Evolutionary conservation across 1,140 invertebrate genomes (phyloP).

Genomic region (Zaprionus nigranus): DNA sequence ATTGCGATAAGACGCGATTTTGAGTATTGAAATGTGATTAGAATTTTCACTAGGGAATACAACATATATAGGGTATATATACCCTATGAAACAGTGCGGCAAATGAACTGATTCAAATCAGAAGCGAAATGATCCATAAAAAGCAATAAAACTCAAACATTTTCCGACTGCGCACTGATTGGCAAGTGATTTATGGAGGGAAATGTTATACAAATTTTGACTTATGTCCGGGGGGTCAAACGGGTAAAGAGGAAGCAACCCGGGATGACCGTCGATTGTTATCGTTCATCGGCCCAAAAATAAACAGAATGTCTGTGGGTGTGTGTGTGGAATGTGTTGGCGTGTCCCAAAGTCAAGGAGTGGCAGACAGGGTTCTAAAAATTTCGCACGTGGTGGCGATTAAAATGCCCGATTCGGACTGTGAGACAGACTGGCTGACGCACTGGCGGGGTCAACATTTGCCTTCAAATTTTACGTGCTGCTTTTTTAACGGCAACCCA

Average conservation of each 20-base stretch:
- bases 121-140: background rate
- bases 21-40: conserved; percentile 14
- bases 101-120: background rate
- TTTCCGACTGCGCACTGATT: conserved; percentile 10
- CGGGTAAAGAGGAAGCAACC: background rate
- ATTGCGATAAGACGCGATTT: conserved; percentile 15
- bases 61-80: background rate
- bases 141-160: conserved; percentile 10
- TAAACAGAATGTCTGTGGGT: background rate
- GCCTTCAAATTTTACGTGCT: conserved; percentile 4
- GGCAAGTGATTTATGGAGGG: conserved; percentile 11
- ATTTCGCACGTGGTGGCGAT: conserved; percentile 44
- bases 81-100: background rate
- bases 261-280: conserved; percentile 11
- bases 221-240: conserved; percentile 4
- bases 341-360: conserved; percentile 37
- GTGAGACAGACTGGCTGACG: conserved; percentile 13
- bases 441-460: conserved; percentile 16
- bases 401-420: conserved; percentile 12
- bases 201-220: conserved; percentile 13
- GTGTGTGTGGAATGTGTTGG: conserved; percentile 8
- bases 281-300: conserved; percentile 33
- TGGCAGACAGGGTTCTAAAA: conserved; percentile 20
- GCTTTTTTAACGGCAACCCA: conserved; percentile 12
- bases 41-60: background rate